A percentile compares a stretch with the other conserved stretches of the same genome.
These are phyloP conservation scores for Drosophila sucinea DNA, from an alignment of 1,140 invertebrate species.

Conservation along the genomic window DNA sequence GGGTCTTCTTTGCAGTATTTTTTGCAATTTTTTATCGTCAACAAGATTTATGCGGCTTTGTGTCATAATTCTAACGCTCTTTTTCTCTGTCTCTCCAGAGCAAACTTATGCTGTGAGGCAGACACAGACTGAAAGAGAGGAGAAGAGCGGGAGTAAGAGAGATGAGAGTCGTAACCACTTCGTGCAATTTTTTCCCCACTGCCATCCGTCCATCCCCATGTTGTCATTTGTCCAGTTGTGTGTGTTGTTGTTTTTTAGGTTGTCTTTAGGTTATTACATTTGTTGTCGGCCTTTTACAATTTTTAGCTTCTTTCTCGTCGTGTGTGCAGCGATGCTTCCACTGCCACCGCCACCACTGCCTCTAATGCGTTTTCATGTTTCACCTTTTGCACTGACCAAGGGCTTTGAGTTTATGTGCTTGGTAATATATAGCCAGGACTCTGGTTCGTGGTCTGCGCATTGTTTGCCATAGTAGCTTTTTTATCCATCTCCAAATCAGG, in stretches of 20 bases:
- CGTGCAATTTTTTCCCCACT: not conserved
- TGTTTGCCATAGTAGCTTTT: constrained; percentile 16
- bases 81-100: constrained; percentile 37
- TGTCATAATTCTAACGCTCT: constrained; percentile 72
- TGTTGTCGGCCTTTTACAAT: constrained; percentile 37
- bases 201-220: not conserved
- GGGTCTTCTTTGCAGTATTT: constrained; percentile 25
- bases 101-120: constrained; percentile 48
- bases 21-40: constrained; percentile 73
- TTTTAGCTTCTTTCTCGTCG: constrained; percentile 4
- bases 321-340: not conserved
- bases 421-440: constrained; percentile 23
- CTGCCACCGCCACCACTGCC: not conserved
- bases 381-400: constrained; percentile 10
- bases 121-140: not conserved
- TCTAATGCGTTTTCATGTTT: constrained; percentile 19
- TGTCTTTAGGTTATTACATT: constrained; percentile 32
- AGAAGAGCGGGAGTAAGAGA: constrained; percentile 1
- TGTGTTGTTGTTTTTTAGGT: constrained; percentile 2
- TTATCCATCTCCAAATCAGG: constrained; percentile 3
- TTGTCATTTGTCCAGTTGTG: constrained; percentile 28
- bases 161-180: constrained; percentile 16
- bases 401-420: constrained; percentile 32
- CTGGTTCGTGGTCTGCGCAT: not conserved
- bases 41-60: constrained; percentile 73